Evolutionary conservation across 2,888 invertebrate genomes (phyloP).

Genomic region (Heliconius charithonia): DNA sequence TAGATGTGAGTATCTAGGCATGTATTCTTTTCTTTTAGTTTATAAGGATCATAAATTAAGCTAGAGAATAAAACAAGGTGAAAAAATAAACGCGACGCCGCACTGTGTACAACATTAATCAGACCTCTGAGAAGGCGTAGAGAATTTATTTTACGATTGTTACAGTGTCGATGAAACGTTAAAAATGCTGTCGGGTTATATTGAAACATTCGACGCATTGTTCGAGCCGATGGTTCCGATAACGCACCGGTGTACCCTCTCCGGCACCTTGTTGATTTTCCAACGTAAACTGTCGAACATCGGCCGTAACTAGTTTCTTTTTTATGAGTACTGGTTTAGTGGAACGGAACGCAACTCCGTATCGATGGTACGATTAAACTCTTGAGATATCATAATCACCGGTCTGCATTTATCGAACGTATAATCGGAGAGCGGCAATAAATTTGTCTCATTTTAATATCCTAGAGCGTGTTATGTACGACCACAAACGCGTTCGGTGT

Average conservation of each 20-base stretch:
- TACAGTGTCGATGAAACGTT: conserved; percentile 82
- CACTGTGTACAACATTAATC: conserved; percentile 81
- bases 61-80: conserved; percentile 74
- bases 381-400: conserved; percentile 82
- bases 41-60: conserved; percentile 73
- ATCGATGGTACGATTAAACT: conserved; percentile 81
- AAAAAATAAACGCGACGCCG: conserved; percentile 76
- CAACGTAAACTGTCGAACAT: conserved; percentile 78
- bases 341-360: conserved; percentile 79
- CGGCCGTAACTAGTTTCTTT: conserved; percentile 79
- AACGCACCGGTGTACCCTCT: conserved; percentile 75
- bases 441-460: conserved; percentile 83
- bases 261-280: conserved; percentile 81
- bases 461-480: conserved; percentile 76
- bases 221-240: conserved; percentile 78
- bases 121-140: conserved; percentile 81
- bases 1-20: conserved; percentile 46
- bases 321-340: conserved; percentile 82
- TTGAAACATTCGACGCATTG: conserved; percentile 82
- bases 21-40: conserved; percentile 51
- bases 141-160: conserved; percentile 84
- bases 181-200: conserved; percentile 82
- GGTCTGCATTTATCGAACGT: conserved; percentile 82
- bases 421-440: conserved; percentile 80
- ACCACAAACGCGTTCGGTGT: conserved; percentile 64